phyloP scores from a whole-genome alignment of 1,140 invertebrate species.

The Drosophila persimilis region DNA sequence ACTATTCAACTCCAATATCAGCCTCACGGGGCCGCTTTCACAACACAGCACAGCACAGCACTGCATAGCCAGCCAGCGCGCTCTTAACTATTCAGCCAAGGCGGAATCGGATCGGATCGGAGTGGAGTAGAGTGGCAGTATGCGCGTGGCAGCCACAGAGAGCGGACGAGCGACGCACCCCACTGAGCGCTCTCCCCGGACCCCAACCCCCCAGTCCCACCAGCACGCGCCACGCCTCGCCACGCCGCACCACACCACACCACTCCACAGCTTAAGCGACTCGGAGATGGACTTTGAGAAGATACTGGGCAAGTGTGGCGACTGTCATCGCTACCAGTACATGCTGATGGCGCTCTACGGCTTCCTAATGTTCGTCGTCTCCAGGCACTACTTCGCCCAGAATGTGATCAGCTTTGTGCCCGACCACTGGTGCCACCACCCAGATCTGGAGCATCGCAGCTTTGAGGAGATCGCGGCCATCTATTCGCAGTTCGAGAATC shows the following conservation, averaged over 20 bases:
- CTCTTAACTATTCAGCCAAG: slow-evolving; percentile 54
- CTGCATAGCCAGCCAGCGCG: not conserved
- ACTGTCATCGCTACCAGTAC: slow-evolving; percentile 85
- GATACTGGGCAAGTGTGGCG: slow-evolving; percentile 85
- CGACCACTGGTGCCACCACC: slow-evolving; percentile 82
- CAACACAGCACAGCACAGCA: slow-evolving; percentile 3
- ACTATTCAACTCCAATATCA: slow-evolving; percentile 52
- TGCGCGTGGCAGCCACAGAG: slow-evolving; percentile 64
- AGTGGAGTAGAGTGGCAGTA: slow-evolving; percentile 33
- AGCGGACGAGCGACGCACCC: slow-evolving; percentile 43
- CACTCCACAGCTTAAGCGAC: not conserved
- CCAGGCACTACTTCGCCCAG: slow-evolving; percentile 84
- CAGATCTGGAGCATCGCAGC: slow-evolving; percentile 61
- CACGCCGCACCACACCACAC: no score
- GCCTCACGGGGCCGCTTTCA: slow-evolving; percentile 41
- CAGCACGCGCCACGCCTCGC: not conserved
- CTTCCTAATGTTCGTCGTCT: slow-evolving; percentile 83
- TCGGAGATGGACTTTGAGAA: slow-evolving; percentile 84
- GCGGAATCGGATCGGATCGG: slow-evolving; percentile 23
- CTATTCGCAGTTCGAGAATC: slow-evolving; percentile 54
- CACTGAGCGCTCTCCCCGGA: not conserved
- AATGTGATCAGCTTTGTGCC: slow-evolving; percentile 84
- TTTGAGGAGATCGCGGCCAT: slow-evolving; percentile 54
- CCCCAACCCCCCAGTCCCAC: no score
- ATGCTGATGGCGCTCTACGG: slow-evolving; percentile 85